phyloP scores from a whole-genome alignment of 2,113 vertebrate species.

The Macrotis lagotis region DNA sequence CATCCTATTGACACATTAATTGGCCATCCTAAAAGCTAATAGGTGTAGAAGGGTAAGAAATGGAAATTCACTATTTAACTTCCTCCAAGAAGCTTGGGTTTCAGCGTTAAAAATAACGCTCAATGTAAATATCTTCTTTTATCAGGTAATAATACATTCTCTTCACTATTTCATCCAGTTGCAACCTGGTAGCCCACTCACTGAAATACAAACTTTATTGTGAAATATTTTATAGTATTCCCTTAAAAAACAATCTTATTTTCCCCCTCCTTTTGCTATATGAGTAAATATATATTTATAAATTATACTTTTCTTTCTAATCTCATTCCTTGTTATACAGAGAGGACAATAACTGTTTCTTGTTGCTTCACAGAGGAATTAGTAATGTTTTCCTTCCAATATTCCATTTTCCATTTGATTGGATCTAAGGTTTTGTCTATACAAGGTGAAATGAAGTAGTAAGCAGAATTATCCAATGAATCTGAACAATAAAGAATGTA shows the following conservation, averaged over 20 bases:
- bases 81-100: conserved; percentile 31
- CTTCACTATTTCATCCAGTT: not conserved
- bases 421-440: conserved; percentile 18
- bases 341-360: not conserved
- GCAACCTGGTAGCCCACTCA: conserved; percentile 41
- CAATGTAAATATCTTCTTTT: conserved; percentile 63
- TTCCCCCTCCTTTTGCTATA: conserved; percentile 25
- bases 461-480: conserved; percentile 66
- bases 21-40: not conserved
- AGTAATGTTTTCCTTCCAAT: not conserved
- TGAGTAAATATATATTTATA: conserved; percentile 9
- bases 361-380: not conserved
- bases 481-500: conserved; percentile 60
- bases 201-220: conserved; percentile 56
- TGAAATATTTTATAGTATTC: conserved; percentile 48
- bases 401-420: not conserved
- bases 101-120: conserved; percentile 46
- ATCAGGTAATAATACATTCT: conserved; percentile 57
- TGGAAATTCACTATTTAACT: not conserved
- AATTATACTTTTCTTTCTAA: conserved; percentile 3
- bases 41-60: not conserved
- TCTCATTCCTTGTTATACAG: not conserved
- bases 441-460: conserved; percentile 43
- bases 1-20: not conserved
- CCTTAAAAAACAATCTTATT: conserved; percentile 19